Base-by-base conservation (phyloP, 2,888 invertebrate genomes). In the Apomyelois bistriatella region DNA sequence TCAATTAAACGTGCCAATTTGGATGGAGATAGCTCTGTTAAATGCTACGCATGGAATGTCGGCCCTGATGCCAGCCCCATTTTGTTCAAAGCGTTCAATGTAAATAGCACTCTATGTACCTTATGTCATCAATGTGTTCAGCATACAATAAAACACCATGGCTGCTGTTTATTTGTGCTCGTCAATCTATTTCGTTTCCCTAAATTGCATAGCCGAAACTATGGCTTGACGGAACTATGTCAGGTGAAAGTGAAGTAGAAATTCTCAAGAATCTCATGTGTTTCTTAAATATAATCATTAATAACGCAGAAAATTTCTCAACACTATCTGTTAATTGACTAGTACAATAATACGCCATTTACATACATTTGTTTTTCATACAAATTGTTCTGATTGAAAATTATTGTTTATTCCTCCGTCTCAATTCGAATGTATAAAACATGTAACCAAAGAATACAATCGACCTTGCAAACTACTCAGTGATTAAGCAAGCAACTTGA, bases 1-100 rank as follows among this genome's bases (percentile, higher is more conserved):
- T 82, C 81, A 85, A 88, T 86, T 86, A 82, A 83, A 81, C 79
- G 72, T 78, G 72, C 76, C 80, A 81, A 84, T 82, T 83, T 76
- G 72, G 72, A 64, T 68, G 66, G 67, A 78, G 76, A 74, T 74
- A 69, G 67, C 72, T 68, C 69, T 71, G 76, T 78, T 74, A 71
- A 70, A 76, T 68, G 71, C 70, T 66, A 73, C 71, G 68, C 68
- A 68, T 62, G 59, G 61, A 58, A 62, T 64, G 62, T 66, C 67
- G 66, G 63, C 36, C 58, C 66, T 65, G 64, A 70, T 64, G 65
- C 65, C 60, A 60, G 62, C 53, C 64, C 66, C 70, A 67, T 70
- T 58, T 56, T 49, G 42, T 52, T 48, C 40, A 50, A 46, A 51
- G 48, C 16, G 41, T 36, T 17, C 16, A 38, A 51, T 35, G 36